Base-by-base conservation (phyloP, 2,888 invertebrate genomes). In the Cyrtodaria siliqua region DNA sequence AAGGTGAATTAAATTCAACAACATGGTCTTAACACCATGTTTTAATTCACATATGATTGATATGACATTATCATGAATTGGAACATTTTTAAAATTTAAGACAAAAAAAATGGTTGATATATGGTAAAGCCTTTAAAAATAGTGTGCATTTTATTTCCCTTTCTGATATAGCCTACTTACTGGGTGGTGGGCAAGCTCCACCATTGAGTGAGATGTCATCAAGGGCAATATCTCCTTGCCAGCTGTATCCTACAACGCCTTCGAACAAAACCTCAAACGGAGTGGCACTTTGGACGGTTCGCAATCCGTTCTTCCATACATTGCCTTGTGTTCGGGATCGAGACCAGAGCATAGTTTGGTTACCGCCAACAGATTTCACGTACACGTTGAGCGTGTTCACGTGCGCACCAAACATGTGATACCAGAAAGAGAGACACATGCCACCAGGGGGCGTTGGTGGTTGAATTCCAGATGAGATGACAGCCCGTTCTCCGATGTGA, bases 381-480 rank as follows among this genome's bases (percentile, higher is more conserved):
- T 91, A 90, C 14, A 91, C 83, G 67, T 90, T 90, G 4, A 91
- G 84, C 12, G 85, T 82, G 47, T 85, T 87, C 42, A 90, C 83
- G 67, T 87, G 83, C 4, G 84, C 74, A 4, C 90, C 92, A 79
- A 88, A 91, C 91, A 91, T 91, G 79, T 91, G 90, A 73, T 90
- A 91, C 89, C 90, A 91, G 86, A 91, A 91, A 9, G 83, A 83
- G 16, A 91, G 82, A 75, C 92, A 92, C 53, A 82, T 79, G 6
- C 86, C 84, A 27, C 73, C 53, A 9, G 66, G 0, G 20, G 59
- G 73, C 18, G 83, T 73, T 14, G 86, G 64, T 59, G 70, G 64
- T 71, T 86, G 84, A 2, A 85, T 68, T n/a, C 87, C 86, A 8
- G 89, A 86, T 29, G 87, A 70, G 14, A 86, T 57, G 4, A 76